A percentile compares a stretch with the other conserved stretches of the same genome.
phyloP scores from a whole-genome alignment of 2,888 invertebrate genomes.

The Andrena chrysosceles region DNA sequence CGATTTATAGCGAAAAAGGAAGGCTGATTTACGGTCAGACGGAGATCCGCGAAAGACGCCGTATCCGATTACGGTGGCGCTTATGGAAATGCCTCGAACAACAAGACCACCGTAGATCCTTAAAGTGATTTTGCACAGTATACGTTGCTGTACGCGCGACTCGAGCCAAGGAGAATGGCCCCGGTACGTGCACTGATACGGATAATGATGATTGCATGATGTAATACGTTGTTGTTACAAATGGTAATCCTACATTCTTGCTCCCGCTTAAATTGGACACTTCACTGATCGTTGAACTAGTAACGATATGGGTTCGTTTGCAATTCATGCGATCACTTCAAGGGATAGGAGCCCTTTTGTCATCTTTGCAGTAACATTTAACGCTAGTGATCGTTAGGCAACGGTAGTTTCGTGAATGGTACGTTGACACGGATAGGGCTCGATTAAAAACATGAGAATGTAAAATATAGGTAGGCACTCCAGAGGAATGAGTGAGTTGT shows the following conservation, averaged over 20 bases:
- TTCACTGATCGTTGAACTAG: neutral
- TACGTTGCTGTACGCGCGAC: neutral
- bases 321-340: neutral
- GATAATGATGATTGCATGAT: constrained; percentile 22
- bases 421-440: no score
- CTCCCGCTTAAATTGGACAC: neutral
- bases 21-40: constrained; percentile 45
- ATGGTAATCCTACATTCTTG: neutral
- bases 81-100: constrained; percentile 62
- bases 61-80: constrained; percentile 65
- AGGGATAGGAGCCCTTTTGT: neutral
- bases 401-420: no score
- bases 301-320: neutral
- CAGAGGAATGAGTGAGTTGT: no score
- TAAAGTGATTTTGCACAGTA: constrained; percentile 23
- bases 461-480: no score
- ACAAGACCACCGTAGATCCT: constrained; percentile 38
- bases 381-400: no score
- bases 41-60: constrained; percentile 49
- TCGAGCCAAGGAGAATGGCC: neutral
- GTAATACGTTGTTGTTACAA: constrained; percentile 29
- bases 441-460: no score
- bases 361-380: no score
- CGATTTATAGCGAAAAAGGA: constrained; percentile 53
- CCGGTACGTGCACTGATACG: constrained; percentile 5